Evolutionary conservation across 2,888 invertebrate species (phyloP).

Genomic region (Phorcus lineatus): DNA sequence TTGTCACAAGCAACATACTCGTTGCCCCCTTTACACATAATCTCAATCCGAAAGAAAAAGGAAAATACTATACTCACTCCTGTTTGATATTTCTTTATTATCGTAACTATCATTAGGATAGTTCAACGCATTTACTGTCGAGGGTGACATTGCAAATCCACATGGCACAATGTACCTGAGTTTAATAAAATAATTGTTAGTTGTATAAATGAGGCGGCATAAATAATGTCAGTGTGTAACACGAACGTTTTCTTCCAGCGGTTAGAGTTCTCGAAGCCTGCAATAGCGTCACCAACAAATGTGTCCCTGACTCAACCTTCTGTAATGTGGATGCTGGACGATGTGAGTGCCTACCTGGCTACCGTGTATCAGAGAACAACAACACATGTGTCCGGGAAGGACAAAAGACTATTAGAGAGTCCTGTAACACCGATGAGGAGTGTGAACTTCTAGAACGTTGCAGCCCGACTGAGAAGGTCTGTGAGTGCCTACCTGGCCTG

Average conservation of each 20-base stretch:
- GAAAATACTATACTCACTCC: too few species aligned
- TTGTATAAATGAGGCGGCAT: too few species aligned
- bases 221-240: not conserved
- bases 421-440: not conserved
- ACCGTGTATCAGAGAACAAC: not conserved
- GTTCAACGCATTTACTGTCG: too few species aligned
- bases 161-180: too few species aligned
- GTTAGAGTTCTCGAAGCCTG: not conserved
- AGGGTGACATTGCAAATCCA: too few species aligned
- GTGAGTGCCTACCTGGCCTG: not conserved
- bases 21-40: too few species aligned
- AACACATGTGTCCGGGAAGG: not conserved
- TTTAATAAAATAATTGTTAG: too few species aligned
- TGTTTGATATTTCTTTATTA: too few species aligned
- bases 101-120: too few species aligned
- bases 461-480: not conserved
- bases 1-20: too few species aligned
- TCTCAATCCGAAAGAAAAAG: too few species aligned
- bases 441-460: not conserved
- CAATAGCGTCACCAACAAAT: not conserved
- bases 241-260: not conserved
- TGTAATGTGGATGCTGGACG: not conserved
- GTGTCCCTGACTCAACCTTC: not conserved
- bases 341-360: not conserved
- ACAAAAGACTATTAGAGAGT: not conserved